Evolutionary conservation across 2,797 vertebrate genomes (phyloP), one percentile per base, ranked within the genome.

Genomic region (Sciurus carolinensis): DNA sequence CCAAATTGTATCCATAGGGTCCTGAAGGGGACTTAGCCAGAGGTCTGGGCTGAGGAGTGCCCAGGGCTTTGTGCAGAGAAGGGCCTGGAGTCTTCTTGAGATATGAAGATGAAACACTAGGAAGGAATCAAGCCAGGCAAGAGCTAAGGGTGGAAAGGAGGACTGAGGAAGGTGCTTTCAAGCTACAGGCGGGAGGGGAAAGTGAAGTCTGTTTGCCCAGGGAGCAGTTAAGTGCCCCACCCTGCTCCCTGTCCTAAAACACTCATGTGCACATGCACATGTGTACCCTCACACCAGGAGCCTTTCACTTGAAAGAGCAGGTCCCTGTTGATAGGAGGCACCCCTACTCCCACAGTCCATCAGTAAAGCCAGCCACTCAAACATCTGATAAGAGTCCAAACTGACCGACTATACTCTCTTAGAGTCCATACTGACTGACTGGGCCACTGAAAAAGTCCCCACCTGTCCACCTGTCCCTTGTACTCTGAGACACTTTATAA

Each of bases 401-500:
- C 59, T 28, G 30, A 62, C 24, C 20, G 26, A 24, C 2, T 57
- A n/a, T 5, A 4, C 84, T 64, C 62, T 76, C 3, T 69, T 47
- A 62, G 57, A 59, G 22, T 62, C 59, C 59, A 62, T 26, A 62
- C 24, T 28, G 30, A 62, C 24, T 24, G 26, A 24, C 2, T 3
- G 20, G 73, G 67, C 64, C 57, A 47, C 30, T 15, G 66, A n/a
- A 6, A 1, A 47, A 89, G 79, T 24, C 52, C 69, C 28, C 64
- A 30, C 67, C 89, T 92, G 90, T 54, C 28, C 64, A 30, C 67
- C 89, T 92, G 90, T 54, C 30, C 59, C 66, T 39, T 57, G 39
- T 5, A 4, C 84, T 64, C 3, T 69, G 11, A 72, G 69, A 39
- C 87, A 66, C 47, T 83, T 57, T 44, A 33, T 28, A 64, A 26